These are phyloP conservation scores for Molorchus minor DNA, from an alignment of 2,888 invertebrate species.

Conservation along the genomic window DNA sequence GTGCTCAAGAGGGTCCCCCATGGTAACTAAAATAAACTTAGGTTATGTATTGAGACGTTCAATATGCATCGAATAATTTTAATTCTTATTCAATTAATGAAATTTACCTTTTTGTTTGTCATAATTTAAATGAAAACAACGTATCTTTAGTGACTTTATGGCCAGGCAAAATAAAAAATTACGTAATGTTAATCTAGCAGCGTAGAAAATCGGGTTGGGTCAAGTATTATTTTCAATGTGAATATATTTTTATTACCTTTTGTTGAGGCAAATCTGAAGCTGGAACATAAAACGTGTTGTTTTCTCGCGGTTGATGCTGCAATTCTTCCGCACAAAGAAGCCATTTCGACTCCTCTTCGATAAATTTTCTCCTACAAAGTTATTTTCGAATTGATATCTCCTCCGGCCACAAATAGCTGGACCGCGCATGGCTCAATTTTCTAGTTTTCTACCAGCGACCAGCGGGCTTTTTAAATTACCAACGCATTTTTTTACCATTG, in stretches of 20 bases:
- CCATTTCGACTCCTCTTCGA: constrained; percentile 67
- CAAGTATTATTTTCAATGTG: background rate
- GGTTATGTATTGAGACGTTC: constrained; percentile 1
- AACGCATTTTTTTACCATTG: too few species aligned
- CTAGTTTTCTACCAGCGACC: too few species aligned
- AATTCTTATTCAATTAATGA: too few species aligned
- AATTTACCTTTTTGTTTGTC: background rate
- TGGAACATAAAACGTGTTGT: constrained; percentile 70
- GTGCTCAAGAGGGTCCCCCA: constrained; percentile 91
- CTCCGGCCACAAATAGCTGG: constrained; percentile 5
- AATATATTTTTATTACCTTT: constrained; percentile 69
- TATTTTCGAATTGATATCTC: constrained; percentile 12
- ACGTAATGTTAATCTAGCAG: constrained; percentile 54
- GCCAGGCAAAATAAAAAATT: constrained; percentile 46
- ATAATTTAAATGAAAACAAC: too few species aligned
- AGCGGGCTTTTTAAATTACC: too few species aligned
- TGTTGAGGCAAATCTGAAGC: constrained; percentile 70
- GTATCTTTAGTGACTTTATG: background rate
- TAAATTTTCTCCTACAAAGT: constrained; percentile 16
- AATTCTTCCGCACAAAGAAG: constrained; percentile 79
- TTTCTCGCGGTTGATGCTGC: constrained; percentile 71
- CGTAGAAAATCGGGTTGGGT: constrained; percentile 67
- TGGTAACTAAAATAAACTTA: constrained; percentile 66
- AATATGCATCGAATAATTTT: too few species aligned
- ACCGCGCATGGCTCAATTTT: background rate